Conservation (phyloP, 2,113 vertebrate genomes). For the Shinisaurus crocodilurus region DNA sequence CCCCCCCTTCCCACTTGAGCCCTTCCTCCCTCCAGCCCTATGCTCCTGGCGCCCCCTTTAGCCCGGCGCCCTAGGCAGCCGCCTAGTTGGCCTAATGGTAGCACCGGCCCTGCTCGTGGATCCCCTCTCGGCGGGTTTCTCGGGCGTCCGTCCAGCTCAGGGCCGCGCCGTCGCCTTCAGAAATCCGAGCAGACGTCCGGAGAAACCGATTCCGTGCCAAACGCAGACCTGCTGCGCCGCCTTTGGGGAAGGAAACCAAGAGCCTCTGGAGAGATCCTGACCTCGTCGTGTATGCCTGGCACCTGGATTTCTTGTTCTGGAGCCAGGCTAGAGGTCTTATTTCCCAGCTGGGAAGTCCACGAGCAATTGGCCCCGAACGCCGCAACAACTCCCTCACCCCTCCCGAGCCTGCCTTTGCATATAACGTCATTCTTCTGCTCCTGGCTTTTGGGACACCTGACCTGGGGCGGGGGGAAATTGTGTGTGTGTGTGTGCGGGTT, state of each 20-base stretch:
- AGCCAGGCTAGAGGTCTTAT: slow-evolving; percentile 64
- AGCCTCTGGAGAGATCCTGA: slow-evolving; percentile 36
- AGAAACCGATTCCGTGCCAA: neutral
- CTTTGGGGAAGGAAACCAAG: neutral
- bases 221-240: neutral
- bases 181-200: neutral
- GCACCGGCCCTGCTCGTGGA: too few relatives aligned
- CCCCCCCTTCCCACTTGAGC: too few relatives aligned
- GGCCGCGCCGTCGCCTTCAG: neutral
- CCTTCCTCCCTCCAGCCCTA: too few relatives aligned
- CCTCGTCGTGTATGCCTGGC: slow-evolving; percentile 63
- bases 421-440: rapidly evolving
- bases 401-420: rapidly evolving
- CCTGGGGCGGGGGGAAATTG: neutral
- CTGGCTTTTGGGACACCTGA: neutral
- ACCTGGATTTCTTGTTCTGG: slow-evolving; percentile 72
- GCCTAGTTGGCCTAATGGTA: too few relatives aligned
- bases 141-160: neutral
- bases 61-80: too few relatives aligned
- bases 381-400: neutral
- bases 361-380: neutral
- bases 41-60: too few relatives aligned
- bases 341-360: slow-evolving; percentile 50
- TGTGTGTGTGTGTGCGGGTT: too few relatives aligned
- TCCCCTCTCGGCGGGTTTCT: neutral